Evolutionary conservation across 2,888 invertebrate species (phyloP), one percentile per base, ranked within the genome.

Genomic region (Eupithecia exiguata): DNA sequence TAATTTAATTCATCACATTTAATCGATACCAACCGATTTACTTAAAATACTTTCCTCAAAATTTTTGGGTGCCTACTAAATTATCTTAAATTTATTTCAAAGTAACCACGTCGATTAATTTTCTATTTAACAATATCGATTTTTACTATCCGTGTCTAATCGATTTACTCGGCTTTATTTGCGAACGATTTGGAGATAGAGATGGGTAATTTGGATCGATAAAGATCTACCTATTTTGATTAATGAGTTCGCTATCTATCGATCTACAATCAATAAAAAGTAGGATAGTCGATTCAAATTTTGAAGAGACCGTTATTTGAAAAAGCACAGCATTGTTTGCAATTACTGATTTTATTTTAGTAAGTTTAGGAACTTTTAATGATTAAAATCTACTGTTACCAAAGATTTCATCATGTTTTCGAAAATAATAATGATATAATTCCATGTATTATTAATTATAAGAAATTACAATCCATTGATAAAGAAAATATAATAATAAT

Each of bases 101-200:
- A 81, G 82, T 80, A 78, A 82, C 83, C 84, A 84, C 80, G 84
- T 84, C 83, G 71, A 77, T 78, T 71, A 77, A 72, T 76, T 76
- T 78, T 85, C 79, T 86, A 84, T 86, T 85, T 81, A 85, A 85
- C 81, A 85, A 83, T 82, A 88, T 85, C 84, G 78, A 84, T 85
- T 84, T n/a, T 84, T 81, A 89, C 85, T 83, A 76, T 78, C 85
- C 88, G 87, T 86, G 83, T 81, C 82, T 79, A 91, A 91, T 91
- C 82, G 85, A 82, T 88, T 87, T 85, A 84, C 84, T 85, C 83
- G 83, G 84, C 84, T 86, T 85, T 89, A 88, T 91, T 89, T 87
- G 89, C 90, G 83, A 88, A 85, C 80, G 78, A 80, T 84, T 79
- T 79, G 77, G 79, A 75, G 79, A 75, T 86, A 87, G 87, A 81